Base-by-base conservation (phyloP, 2,888 invertebrate species). In the Mimas tiliae region DNA sequence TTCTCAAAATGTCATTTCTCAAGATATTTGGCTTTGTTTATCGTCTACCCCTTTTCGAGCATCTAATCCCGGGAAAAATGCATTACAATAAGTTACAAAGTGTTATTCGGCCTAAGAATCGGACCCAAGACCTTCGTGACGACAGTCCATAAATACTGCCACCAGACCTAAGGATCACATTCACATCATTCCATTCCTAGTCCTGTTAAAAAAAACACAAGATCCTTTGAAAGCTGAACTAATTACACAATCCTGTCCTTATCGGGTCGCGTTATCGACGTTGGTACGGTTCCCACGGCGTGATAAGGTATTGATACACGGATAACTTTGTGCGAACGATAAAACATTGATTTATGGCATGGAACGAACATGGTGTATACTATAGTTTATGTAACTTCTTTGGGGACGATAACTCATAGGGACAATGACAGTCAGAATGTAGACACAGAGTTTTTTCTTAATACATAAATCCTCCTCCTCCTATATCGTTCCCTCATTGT, bases 241-340 rank as follows among this genome's bases (percentile, higher is more conserved):
- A 58, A 58, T 58, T 58, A 58, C 52, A 52, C 58, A 58, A 68
- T 63, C 50, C 50, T 19, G 21, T 27, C 58, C 21, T 64, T 64
- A 64, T 64, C 63, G 33, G 51, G 51, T 51, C 38, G 62, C n/a
- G 38, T 51, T 50, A 70, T 71, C 64, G 69, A 33, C 52, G 58
- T 14, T 19, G 6, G 48, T 67, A 45, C 34, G 48, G 69, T 81
- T 81, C 81, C 76, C 81, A 82, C 80, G 80, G 65, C 70, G 8
- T 38, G 55, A 58, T 58, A 58, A 58, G 38, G 65, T 74, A 77
- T 81, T 76, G 77, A 72, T 68, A 67, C 50, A 66, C 64, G 68
- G 67, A 78, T 74, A 73, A 69, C 63, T 72, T 70, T 76, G 69
- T 72, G 69, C 63, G 67, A 66, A 67, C 73, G 58, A 58, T 58